Evolutionary conservation across 2,888 invertebrate species (phyloP).

Genomic region (Crossocerus cetratus): DNA sequence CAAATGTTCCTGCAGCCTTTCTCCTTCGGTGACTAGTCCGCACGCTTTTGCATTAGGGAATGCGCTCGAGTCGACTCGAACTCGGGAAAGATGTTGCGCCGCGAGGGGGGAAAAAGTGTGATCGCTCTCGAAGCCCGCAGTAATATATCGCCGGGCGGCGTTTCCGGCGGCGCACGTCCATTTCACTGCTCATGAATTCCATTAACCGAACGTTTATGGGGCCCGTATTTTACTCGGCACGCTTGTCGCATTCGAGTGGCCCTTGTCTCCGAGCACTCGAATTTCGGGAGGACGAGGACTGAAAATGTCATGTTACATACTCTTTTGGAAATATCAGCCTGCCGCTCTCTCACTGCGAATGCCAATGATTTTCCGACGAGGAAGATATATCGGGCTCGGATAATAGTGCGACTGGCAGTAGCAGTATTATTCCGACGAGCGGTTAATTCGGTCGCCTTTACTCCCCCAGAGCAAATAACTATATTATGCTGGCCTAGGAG

Average conservation of each 20-base stretch:
- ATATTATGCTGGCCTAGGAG: not conserved
- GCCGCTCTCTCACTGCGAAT: not conserved
- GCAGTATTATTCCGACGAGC: not conserved
- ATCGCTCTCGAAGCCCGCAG: constrained; percentile 69
- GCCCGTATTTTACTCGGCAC: constrained; percentile 28
- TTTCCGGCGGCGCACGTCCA: constrained; percentile 45
- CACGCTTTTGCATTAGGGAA: not conserved
- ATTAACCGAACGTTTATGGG: constrained; percentile 52
- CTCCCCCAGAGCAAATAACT: constrained; percentile 15
- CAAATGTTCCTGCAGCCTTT: constrained; percentile 61
- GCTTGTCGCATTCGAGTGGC: constrained; percentile 28
- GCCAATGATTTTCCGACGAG: not conserved
- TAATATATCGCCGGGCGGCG: constrained; percentile 61
- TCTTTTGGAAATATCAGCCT: not conserved
- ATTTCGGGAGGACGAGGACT: not conserved
- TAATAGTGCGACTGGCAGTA: not conserved
- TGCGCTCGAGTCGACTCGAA: not conserved
- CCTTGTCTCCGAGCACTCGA: not conserved
- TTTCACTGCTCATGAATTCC: constrained; percentile 64
- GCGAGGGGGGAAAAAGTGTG: constrained; percentile 53
- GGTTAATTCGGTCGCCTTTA: constrained; percentile 7
- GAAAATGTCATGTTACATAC: constrained; percentile 13
- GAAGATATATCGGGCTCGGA: not conserved
- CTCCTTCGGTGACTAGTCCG: constrained; percentile 57
- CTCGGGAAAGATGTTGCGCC: constrained; percentile 20